Base-by-base conservation (phyloP, 2,797 vertebrate species). In the Anas georgica region DNA sequence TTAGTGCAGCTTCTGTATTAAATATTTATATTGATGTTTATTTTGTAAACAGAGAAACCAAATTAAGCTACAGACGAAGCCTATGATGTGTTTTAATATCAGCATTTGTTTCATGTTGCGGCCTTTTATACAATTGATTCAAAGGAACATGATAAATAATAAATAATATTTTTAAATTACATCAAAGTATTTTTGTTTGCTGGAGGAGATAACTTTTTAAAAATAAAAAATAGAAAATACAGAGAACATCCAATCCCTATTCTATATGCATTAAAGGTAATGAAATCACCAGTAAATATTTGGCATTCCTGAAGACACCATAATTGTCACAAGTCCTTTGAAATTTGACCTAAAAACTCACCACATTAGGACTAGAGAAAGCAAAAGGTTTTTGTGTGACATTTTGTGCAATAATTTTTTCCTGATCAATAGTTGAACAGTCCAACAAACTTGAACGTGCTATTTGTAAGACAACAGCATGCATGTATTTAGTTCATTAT, bases 1-100 rank as follows among this genome's bases (percentile, higher is more conserved):
- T 96, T 92, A 64, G 93, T 94, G 87, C 55, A 97, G 84, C 56
- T 92, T 89, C 64, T 39, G 23, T 73, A 94, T 98, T 97, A 98
- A 98, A 97, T 97, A 98, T 98, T 97, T 93, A 98, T 96, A 54
- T 62, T 82, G 55, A 95, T 97, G 95, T 96, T 97, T 97, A 97
- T 97, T 97, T 97, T 97, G 94, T 96, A 97, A 98, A 97, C 96
- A 96, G 97, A 97, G 68, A 96, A 97, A 95, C 93, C 31, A 12
- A 97, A 97, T 98, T 97, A 97, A 73, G 50, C 88, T 87, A 97
- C 96, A 96, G 92, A 93, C 3, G 48, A 97, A 96, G 74, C 67
- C 59, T 90, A 94, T 90, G 94, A 97, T 97, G 82, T 82, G 92
- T 94, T 95, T 96, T 97, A 97, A 95, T 97, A 97, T 88, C 96